Evolutionary conservation across 2,888 invertebrate species (phyloP).

Genomic region (Drosophila diplacantha): DNA sequence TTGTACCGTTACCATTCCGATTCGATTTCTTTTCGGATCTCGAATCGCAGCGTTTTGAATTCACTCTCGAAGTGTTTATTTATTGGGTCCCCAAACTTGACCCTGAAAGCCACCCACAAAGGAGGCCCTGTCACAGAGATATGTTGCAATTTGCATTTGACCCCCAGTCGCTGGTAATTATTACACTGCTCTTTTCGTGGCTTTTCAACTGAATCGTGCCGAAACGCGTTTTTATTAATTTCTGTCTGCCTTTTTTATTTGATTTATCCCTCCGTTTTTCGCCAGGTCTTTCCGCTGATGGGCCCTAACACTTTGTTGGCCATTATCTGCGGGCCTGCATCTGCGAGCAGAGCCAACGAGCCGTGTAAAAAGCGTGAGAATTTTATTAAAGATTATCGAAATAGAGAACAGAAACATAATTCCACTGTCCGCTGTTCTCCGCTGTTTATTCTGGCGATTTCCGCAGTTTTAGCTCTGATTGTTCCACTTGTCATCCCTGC

Average conservation of each 20-base stretch:
- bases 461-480: constrained; percentile 65
- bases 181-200: constrained; percentile 39
- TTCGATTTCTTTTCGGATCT: constrained; percentile 15
- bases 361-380: constrained; percentile 75
- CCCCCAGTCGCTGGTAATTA: constrained; percentile 52
- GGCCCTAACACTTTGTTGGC: constrained; percentile 49
- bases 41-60: not conserved
- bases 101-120: constrained; percentile 44
- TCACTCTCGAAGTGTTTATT: constrained; percentile 2
- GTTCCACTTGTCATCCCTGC: constrained; percentile 59
- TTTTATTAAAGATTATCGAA: constrained; percentile 62
- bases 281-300: constrained; percentile 37
- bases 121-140: constrained; percentile 30
- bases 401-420: constrained; percentile 27
- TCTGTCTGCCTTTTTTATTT: constrained; percentile 39
- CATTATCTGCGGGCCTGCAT: constrained; percentile 51
- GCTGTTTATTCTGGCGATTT: constrained; percentile 63
- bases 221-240: constrained; percentile 36
- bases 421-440: constrained; percentile 16
- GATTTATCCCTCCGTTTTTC: constrained; percentile 35
- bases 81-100: constrained; percentile 42
- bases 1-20: constrained; percentile 45
- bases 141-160: constrained; percentile 71
- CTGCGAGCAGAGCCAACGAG: constrained; percentile 64
- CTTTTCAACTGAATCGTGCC: constrained; percentile 45